Evolutionary conservation across 2,797 vertebrate genomes (phyloP).

Genomic region (Varecia variegata): DNA sequence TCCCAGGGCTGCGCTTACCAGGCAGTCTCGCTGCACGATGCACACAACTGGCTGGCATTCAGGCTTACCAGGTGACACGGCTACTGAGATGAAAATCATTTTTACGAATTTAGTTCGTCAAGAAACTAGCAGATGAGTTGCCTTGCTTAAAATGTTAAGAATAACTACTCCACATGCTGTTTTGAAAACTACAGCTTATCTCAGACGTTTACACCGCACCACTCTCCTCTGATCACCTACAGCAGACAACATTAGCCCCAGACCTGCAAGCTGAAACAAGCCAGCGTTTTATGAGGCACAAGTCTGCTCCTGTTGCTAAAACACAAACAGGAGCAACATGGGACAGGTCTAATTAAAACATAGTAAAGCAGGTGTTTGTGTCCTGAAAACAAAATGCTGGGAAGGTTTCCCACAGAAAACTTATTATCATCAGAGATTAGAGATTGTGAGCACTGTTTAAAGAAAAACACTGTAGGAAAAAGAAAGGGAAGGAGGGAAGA

Average conservation of each 20-base stretch:
- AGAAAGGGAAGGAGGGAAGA: neutral
- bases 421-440: neutral
- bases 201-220: neutral
- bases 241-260: neutral
- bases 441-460: neutral
- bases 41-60: rapidly evolving
- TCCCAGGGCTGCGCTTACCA: rapidly evolving
- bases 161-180: neutral
- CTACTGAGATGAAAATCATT: neutral
- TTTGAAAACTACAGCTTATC: neutral
- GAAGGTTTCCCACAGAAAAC: neutral
- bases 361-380: neutral
- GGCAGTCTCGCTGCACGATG: neutral
- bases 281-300: neutral
- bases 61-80: rapidly evolving
- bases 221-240: neutral
- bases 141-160: neutral
- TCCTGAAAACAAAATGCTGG: neutral
- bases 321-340: neutral
- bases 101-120: neutral
- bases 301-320: neutral
- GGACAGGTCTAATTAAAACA: neutral
- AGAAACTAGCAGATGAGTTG: neutral
- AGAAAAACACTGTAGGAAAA: neutral
- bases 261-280: neutral